Conservation (phyloP, 2,113 vertebrate genomes). For the Esox niger region DNA sequence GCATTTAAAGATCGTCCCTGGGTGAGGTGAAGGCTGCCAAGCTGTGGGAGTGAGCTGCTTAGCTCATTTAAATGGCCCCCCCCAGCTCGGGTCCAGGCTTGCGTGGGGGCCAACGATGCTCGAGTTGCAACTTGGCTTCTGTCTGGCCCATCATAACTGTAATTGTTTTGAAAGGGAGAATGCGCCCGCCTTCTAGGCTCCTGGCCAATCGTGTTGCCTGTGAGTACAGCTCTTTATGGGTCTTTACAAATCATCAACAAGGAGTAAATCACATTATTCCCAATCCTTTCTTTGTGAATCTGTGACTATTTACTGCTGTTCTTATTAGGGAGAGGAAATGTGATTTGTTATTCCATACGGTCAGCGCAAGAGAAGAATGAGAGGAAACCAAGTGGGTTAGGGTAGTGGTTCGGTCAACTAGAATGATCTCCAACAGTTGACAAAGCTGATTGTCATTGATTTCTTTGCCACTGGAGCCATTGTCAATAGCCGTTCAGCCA, state of each 20-base stretch:
- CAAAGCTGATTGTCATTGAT: background rate
- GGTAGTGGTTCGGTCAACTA: background rate
- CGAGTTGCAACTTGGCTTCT: slow-evolving; percentile 25
- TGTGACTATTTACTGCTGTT: slow-evolving; percentile 24
- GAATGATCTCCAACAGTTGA: background rate
- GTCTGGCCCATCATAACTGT: background rate
- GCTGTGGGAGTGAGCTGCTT: slow-evolving; percentile 13
- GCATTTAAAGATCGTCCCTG: slow-evolving; percentile 28
- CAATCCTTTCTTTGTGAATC: slow-evolving; percentile 19
- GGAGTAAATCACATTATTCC: background rate
- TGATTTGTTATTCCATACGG: slow-evolving; percentile 15
- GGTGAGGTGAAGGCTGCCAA: slow-evolving; percentile 17
- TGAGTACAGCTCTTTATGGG: background rate
- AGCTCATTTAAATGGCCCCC: slow-evolving; percentile 15
- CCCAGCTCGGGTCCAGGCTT: background rate
- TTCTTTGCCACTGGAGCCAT: background rate
- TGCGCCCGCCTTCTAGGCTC: background rate
- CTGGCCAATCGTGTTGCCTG: background rate
- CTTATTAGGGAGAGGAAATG: slow-evolving; percentile 12
- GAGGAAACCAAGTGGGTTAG: background rate
- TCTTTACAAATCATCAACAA: background rate
- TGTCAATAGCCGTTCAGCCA: background rate
- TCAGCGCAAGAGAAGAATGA: background rate
- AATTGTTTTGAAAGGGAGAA: slow-evolving; percentile 6
- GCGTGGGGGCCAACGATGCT: background rate